Base-by-base conservation (phyloP, 2,113 vertebrate genomes). In the Lanius collurio region DNA sequence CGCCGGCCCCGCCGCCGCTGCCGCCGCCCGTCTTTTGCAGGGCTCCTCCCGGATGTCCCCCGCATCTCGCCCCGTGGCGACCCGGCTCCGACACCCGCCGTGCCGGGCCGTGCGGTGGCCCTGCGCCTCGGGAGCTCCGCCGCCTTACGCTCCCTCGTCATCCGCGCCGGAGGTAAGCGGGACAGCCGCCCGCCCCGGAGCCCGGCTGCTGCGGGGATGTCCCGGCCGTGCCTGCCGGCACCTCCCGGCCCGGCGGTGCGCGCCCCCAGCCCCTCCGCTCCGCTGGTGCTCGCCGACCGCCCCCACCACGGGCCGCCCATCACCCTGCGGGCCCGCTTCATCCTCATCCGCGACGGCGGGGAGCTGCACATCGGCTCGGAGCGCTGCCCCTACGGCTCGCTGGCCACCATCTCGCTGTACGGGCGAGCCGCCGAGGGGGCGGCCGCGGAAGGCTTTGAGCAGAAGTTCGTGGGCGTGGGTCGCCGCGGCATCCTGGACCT, bases 391-490 rank as follows among this genome's bases (percentile, higher is more conserved):
- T 94, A 80, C 44, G 27, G 33, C 28, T 71, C 88, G 13, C 59
- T 15, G 68, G 95, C 84, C 65, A 50, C 56, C 21, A 64, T 91
- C 76, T 93, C 79, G 1, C 93, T 41, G 28, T 82, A 68, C 30
- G 92, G 96, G 42, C 87, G 78, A 44, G 55, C 90, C 27, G 27
- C 85, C 8, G 89, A 97, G 18, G 96, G 77, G 42, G 75, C 18
- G 47, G 59, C 76, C 27, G 63, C 55, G 31, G 87, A 83, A 39
- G 63, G 57, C 74, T 84, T 89, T n/a, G 90, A 95, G 8, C 91
- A 94, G 63, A 97, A 97, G 60, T 98, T 97, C 44, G 56, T 95
- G 79, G 94, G 94, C 12, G 93, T 89, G 79, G 90, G 89, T 19
- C 21, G 42, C 31, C 89, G 94, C 10, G 93, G 94, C 15, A 85